These are phyloP conservation scores for Ichneumoninae sp. DNA, from an alignment of 2,888 invertebrate species.

Conservation along the genomic window DNA sequence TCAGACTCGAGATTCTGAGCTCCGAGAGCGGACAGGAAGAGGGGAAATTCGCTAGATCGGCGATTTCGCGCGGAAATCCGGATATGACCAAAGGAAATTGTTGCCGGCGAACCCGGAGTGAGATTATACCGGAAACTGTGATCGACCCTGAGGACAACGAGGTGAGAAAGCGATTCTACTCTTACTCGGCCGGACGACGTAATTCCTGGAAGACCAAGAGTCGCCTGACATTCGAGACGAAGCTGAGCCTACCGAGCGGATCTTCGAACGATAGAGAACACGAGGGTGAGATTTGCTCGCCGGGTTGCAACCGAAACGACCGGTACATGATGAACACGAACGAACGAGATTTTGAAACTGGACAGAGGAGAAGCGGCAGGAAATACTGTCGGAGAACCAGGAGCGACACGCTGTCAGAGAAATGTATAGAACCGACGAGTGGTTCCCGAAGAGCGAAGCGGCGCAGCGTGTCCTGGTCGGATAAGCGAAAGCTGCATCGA, in stretches of 20 bases:
- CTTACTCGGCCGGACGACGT: conserved; percentile 35
- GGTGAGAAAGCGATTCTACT: conserved; percentile 55
- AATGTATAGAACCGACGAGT: neutral
- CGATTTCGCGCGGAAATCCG: neutral
- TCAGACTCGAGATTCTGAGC: conserved; percentile 56
- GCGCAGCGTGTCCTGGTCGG: conserved; percentile 68
- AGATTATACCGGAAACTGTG: conserved; percentile 55
- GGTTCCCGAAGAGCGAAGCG: conserved; percentile 44
- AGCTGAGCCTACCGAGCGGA: conserved; percentile 56
- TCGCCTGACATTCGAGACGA: conserved; percentile 59
- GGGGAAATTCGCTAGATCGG: neutral
- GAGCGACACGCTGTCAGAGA: conserved; percentile 67
- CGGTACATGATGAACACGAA: neutral
- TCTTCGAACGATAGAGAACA: conserved; percentile 18
- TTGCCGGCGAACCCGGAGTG: conserved; percentile 61
- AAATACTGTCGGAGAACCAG: conserved; percentile 60
- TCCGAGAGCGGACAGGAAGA: conserved; percentile 43
- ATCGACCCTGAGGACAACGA: conserved; percentile 55
- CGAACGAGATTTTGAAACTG: neutral
- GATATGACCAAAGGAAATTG: neutral
- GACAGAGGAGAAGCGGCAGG: neutral
- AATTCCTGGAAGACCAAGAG: conserved; percentile 60
- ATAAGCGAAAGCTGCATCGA: conserved; percentile 76
- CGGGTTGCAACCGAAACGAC: conserved; percentile 16
- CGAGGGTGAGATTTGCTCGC: conserved; percentile 10